phyloP scores from a whole-genome alignment of 2,888 invertebrate genomes.

The Hipparchia sbordonii region DNA sequence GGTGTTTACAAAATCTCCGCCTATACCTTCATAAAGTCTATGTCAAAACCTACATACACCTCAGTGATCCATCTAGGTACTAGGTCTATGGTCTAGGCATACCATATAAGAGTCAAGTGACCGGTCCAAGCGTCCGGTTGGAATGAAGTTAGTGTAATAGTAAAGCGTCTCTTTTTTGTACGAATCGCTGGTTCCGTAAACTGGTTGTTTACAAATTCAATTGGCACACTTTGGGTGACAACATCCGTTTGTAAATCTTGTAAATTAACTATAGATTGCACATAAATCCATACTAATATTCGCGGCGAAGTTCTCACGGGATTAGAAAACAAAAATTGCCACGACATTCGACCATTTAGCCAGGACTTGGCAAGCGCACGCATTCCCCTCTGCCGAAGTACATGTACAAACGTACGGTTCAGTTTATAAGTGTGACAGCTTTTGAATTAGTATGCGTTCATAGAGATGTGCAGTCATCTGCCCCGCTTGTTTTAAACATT shows the following conservation, averaged over 20 bases:
- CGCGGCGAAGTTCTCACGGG: background rate
- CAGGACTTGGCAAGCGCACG: too few relatives aligned
- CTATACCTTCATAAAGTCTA: background rate
- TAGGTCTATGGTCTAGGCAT: constrained; percentile 13
- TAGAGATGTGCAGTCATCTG: too few relatives aligned
- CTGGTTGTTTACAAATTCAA: constrained; percentile 12
- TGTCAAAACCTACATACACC: constrained; percentile 27
- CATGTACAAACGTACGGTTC: too few relatives aligned
- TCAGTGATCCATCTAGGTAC: constrained; percentile 16
- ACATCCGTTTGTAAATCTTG: constrained; percentile 19
- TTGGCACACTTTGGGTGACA: constrained; percentile 11
- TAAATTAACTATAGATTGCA: constrained; percentile 2
- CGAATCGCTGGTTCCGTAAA: constrained; percentile 30
- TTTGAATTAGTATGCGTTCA: too few relatives aligned
- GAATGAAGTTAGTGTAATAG: constrained; percentile 29
- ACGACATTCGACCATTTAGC: too few relatives aligned
- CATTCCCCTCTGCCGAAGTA: too few relatives aligned
- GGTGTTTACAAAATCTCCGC: background rate
- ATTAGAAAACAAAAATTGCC: background rate
- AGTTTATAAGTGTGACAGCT: too few relatives aligned
- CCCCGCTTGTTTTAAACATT: too few relatives aligned
- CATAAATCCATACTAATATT: background rate
- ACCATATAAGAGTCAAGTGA: constrained; percentile 29
- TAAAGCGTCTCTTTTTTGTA: constrained; percentile 29
- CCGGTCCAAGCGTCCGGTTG: constrained; percentile 31